phyloP scores from a whole-genome alignment of 1,140 invertebrate genomes.

The Formica selysi region DNA sequence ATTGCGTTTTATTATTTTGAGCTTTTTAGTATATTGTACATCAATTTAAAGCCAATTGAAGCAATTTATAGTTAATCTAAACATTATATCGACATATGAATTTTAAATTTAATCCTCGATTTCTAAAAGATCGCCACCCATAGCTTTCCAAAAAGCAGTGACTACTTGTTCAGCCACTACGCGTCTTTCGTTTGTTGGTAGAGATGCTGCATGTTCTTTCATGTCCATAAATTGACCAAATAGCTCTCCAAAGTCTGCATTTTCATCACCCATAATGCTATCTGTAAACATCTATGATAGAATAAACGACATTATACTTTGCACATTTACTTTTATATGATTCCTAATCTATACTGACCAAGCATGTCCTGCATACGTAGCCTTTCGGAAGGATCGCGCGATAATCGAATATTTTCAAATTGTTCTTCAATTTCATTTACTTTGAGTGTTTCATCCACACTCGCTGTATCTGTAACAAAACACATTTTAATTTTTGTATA shows the following conservation, averaged over 20 bases:
- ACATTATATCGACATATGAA: neutral
- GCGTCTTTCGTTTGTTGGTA: conserved; percentile 89
- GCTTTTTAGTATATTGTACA: neutral
- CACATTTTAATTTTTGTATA: neutral
- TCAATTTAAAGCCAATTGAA: neutral
- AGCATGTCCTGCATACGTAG: conserved; percentile 81
- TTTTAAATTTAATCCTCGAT: conserved; percentile 83
- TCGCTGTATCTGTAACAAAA: conserved; percentile 66
- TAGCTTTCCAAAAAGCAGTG: conserved; percentile 92
- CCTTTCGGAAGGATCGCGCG: conserved; percentile 74
- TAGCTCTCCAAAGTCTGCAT: conserved; percentile 88
- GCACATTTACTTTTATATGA: conserved; percentile 11
- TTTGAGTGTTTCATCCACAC: conserved; percentile 65
- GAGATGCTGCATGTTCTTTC: conserved; percentile 89
- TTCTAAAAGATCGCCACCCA: conserved; percentile 92
- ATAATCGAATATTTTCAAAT: conserved; percentile 81
- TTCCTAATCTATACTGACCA: conserved; percentile 70
- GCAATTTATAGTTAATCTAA: neutral
- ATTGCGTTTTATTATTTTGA: neutral
- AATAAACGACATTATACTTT: conserved; percentile 7
- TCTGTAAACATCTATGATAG: conserved; percentile 76
- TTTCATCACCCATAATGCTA: conserved; percentile 85
- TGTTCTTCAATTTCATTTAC: conserved; percentile 80
- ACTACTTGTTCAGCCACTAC: conserved; percentile 92
- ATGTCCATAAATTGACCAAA: conserved; percentile 89